A percentile compares a stretch with the other conserved stretches of the same genome.
Evolutionary conservation across 2,113 vertebrate species (phyloP).

Genomic region (Pardalotus punctatus): DNA sequence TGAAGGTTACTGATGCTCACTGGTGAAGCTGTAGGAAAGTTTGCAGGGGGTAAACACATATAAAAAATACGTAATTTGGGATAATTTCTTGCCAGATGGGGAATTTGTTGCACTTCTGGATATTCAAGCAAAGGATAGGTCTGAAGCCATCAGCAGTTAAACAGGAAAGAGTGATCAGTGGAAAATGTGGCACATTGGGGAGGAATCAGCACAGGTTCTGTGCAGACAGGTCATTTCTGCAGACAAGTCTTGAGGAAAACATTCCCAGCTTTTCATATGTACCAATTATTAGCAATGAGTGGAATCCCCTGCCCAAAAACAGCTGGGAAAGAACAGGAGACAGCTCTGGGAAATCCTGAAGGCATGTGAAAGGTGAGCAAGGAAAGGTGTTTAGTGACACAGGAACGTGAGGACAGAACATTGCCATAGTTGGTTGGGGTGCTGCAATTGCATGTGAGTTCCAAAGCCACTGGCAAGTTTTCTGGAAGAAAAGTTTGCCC

Average conservation of each 20-base stretch:
- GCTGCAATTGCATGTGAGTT: fast-evolving
- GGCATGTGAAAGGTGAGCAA: neutral
- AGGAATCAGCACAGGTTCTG: neutral
- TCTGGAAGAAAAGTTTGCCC: neutral
- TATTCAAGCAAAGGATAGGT: neutral
- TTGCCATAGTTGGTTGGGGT: neutral
- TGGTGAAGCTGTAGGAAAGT: neutral
- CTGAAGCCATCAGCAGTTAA: neutral
- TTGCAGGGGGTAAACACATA: neutral
- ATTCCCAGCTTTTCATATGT: neutral
- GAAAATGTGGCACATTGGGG: neutral
- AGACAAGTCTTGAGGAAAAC: neutral
- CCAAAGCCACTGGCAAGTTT: neutral
- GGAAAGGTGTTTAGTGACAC: neutral
- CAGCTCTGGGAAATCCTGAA: neutral
- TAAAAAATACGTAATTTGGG: neutral
- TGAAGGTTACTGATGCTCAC: neutral
- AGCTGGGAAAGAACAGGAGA: neutral
- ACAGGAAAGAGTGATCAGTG: neutral
- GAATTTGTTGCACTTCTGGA: neutral
- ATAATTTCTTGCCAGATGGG: neutral
- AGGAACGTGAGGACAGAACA: fast-evolving
- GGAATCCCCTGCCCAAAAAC: neutral
- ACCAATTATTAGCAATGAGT: neutral
- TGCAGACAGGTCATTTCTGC: neutral